Percentiles rank a stretch among this genome's conserved stretches.
phyloP scores from a whole-genome alignment of 2,888 invertebrate genomes.

The Standfussiana lucernea region DNA sequence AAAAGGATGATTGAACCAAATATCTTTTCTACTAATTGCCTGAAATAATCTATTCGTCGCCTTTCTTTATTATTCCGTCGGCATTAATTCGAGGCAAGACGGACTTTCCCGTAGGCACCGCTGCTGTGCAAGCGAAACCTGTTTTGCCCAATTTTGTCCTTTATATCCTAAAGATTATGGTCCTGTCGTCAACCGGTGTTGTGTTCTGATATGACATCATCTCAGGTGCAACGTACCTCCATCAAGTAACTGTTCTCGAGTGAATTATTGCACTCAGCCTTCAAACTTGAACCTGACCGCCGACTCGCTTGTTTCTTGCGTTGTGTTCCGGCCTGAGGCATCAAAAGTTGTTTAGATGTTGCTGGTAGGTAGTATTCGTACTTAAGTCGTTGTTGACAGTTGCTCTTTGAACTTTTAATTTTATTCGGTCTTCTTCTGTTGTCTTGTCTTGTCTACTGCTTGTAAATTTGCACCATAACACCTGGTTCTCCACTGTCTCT shows the following conservation, averaged over 20 bases:
- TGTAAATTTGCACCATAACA: neutral
- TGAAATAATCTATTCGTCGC: neutral
- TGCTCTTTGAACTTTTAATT: constrained; percentile 18
- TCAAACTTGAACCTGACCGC: constrained; percentile 48
- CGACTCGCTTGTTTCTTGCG: neutral
- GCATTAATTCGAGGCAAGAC: neutral
- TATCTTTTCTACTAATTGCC: neutral
- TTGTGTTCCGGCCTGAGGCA: constrained; percentile 28
- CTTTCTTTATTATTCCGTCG: neutral
- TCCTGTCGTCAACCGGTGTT: neutral
- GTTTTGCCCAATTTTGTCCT: neutral
- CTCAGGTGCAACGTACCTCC: constrained; percentile 46
- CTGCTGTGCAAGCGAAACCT: neutral
- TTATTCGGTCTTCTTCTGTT: neutral
- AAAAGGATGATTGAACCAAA: neutral
- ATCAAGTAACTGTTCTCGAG: constrained; percentile 43
- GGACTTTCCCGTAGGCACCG: neutral
- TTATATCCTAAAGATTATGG: neutral
- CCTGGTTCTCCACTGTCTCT: too few species aligned
- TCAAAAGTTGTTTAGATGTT: constrained; percentile 20
- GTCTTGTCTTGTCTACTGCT: neutral
- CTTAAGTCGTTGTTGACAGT: neutral
- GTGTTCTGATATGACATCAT: constrained; percentile 41
- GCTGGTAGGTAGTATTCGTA: neutral
- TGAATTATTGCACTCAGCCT: constrained; percentile 39